Base-by-base conservation (phyloP, 2,888 invertebrate genomes). In the Oscheius sp. region DNA sequence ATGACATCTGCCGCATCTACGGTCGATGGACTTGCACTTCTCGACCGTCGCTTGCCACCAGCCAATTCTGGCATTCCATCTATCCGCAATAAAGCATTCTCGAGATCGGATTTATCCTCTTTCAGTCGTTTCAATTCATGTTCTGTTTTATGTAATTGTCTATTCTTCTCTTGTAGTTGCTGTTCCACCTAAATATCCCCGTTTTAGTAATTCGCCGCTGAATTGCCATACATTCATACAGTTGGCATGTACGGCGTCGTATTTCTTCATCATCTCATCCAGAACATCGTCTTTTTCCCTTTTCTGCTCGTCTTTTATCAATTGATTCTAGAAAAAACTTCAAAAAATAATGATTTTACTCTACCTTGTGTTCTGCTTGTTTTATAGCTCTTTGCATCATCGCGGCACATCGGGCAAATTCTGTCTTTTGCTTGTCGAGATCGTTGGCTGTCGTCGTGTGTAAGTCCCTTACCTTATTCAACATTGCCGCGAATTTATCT, bases 381-480 rank as follows among this genome's bases (percentile, higher is more conserved):
- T 77, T 70, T 52, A 81, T 80, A 35, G 79, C 78, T 56, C 76
- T 76, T 41, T 73, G 73, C 80, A 81, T 80, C 66, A 80, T 72
- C 25, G 76, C 72, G 13, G 81, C 79, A 73, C 81, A 81, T 68
- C 78, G 63, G 66, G 80, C 76, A 70, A 81, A 81, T 53, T 81
- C 81, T 0, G 79, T 78, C 73, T 77, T 74, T 75, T 81, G 81
- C 45, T 74, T 68, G 72, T 81, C 81, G 69, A 81, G 58, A 72
- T 80, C 81, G 72, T 76, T 77, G 45, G 81, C 78, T 1, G 81
- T 77, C 21, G 75, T 68, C 2, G 80, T 80, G 43, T 74, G 72
- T 35, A 81, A 55, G 18, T 81, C 81, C 35, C 76, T 71, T 13
- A 81, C 75, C 78, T 81, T 13, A 75, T 21, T 35, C n/a, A 7